Evolutionary conservation across 2,797 vertebrate genomes (phyloP).

Genomic region (Gallinago stenura): DNA sequence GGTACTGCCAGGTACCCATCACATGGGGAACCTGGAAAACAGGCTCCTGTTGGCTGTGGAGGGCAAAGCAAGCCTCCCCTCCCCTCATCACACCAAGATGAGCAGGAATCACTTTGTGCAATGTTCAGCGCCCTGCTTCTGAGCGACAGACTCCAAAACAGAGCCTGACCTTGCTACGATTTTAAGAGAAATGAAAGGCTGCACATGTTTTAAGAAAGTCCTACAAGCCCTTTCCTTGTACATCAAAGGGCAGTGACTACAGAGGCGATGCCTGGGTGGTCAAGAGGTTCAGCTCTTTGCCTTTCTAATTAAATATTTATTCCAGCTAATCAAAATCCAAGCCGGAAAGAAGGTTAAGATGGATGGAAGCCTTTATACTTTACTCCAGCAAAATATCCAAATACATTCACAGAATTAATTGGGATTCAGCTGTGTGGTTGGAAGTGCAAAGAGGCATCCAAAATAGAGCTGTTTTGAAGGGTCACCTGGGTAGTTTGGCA

Average conservation of each 20-base stretch:
- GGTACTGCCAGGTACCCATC: not conserved
- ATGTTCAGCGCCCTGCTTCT: rapidly evolving
- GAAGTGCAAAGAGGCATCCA: not conserved
- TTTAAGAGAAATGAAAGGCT: not conserved
- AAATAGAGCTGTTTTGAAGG: rapidly evolving
- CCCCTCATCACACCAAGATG: not conserved
- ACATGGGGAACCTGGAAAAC: not conserved
- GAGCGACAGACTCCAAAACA: not conserved
- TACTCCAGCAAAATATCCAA: not conserved
- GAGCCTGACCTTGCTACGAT: rapidly evolving
- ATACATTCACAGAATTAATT: not conserved
- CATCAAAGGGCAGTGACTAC: not conserved
- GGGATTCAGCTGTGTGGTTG: not conserved
- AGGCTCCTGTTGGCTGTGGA: not conserved
- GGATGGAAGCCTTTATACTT: not conserved
- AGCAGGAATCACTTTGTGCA: not conserved
- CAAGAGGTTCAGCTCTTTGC: not conserved
- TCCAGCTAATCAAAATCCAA: conserved; percentile 20
- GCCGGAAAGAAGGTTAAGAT: not conserved
- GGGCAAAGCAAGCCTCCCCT: not conserved
- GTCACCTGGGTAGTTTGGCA: not conserved
- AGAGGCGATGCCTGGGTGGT: not conserved
- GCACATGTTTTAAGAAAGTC: not conserved
- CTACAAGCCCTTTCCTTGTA: not conserved
- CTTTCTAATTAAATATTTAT: conserved; percentile 45